phyloP scores from a whole-genome alignment of 2,797 vertebrate species.

The Pseudochirops corinnae region DNA sequence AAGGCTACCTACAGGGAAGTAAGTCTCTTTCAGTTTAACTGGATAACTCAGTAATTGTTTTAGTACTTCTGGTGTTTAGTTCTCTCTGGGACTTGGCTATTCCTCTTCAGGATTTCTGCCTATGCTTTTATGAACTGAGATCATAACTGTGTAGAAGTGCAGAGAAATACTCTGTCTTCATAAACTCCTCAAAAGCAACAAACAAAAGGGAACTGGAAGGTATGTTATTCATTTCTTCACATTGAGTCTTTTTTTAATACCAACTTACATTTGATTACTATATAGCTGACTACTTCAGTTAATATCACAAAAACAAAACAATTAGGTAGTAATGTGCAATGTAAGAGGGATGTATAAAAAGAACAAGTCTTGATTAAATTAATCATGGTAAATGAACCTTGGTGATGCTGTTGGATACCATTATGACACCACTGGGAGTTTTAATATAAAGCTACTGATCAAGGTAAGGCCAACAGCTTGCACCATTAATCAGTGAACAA shows the following conservation, averaged over 20 bases:
- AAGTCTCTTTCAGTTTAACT: slow-evolving; percentile 7
- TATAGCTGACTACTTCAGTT: neutral
- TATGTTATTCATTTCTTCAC: slow-evolving; percentile 11
- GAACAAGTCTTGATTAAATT: neutral
- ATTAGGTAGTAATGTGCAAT: neutral
- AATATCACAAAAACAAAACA: slow-evolving; percentile 24
- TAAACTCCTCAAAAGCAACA: slow-evolving; percentile 16
- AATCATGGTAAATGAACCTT: neutral
- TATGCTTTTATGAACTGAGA: neutral
- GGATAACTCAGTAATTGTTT: neutral
- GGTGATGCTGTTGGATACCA: neutral
- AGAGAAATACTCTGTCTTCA: slow-evolving; percentile 16
- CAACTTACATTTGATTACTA: neutral
- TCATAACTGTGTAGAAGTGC: neutral
- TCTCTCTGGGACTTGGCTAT: neutral
- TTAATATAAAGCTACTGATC: neutral
- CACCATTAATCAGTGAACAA: neutral
- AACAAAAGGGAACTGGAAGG: neutral
- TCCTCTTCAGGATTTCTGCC: slow-evolving; percentile 6
- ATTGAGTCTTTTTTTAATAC: slow-evolving; percentile 19
- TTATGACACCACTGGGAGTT: neutral
- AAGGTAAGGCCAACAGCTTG: neutral
- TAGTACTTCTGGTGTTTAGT: neutral
- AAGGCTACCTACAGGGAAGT: neutral
- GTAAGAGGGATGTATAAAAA: neutral